Evolutionary conservation across 2,113 vertebrate species (phyloP).

Genomic region (Aegotheles bennettii): DNA sequence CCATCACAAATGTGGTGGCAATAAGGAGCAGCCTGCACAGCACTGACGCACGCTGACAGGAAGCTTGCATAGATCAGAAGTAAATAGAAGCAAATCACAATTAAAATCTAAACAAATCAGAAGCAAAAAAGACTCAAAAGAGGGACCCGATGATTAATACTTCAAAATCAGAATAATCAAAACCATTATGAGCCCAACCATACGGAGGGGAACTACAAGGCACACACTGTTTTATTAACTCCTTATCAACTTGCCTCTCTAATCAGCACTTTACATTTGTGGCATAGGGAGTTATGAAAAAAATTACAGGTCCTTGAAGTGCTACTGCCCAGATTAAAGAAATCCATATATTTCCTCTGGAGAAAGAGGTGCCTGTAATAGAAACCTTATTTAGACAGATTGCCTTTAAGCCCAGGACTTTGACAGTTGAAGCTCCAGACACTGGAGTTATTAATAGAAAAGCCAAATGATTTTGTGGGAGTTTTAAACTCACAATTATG

Average conservation of each 20-base stretch:
- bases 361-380: not conserved
- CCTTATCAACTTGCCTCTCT: not conserved
- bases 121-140: not conserved
- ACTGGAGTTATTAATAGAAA: not conserved
- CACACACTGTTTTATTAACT: not conserved
- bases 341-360: not conserved
- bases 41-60: not conserved
- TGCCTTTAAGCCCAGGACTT: not conserved
- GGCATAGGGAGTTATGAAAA: not conserved
- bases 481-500: not conserved
- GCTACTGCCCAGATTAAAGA: not conserved
- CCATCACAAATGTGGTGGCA: not conserved
- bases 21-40: not conserved
- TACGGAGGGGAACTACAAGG: not conserved
- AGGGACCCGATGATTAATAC: not conserved
- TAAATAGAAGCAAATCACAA: constrained; percentile 8
- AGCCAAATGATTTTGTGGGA: not conserved
- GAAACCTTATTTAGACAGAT: not conserved
- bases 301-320: not conserved
- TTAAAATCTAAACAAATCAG: constrained; percentile 36
- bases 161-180: not conserved
- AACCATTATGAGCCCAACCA: not conserved
- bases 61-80: constrained; percentile 3
- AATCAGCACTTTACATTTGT: not conserved
- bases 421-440: not conserved